Evolutionary conservation across 2,113 vertebrate genomes (phyloP), one percentile per base, ranked within the genome.

Genomic region (Eurystomus gularis): DNA sequence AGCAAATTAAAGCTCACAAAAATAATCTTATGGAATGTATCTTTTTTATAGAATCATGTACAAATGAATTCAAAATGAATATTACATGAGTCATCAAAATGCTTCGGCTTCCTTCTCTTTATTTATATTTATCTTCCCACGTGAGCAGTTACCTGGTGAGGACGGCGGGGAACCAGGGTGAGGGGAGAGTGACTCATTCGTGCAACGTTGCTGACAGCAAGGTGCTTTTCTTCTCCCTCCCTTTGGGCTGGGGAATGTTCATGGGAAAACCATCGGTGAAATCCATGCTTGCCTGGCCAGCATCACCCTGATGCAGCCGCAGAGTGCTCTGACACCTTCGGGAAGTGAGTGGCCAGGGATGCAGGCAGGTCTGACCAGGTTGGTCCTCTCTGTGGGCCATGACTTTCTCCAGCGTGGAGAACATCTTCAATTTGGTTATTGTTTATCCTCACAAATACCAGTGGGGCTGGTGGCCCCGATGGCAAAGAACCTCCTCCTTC

Each of bases 61-160:
- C 70, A 77, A 94, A 85, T 96, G 93, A 93, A 90, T 97, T 96
- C 96, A 24, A 77, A 76, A 78, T 96, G 94, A 97, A 96, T 97
- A 93, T 65, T 83, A 76, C 93, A 97, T 97, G 97, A 97, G 90
- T 97, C 95, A 88, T 95, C 83, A 91, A 78, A 68, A 91, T 18
- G n/a, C 48, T 87, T 72, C 52, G 37, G 83, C 90, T 94, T 96
- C 95, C 87, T 82, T 95, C 90, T 89, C 61, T 94, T 93, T 82
- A 90, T 96, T 93, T 96, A 33, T 94, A 82, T 95, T 94, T 94
- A 82, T 95, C 93, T 82, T 95, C 80, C 94, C 93, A 76, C 17
- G 2, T 89, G 90, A 89, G 57, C 60, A 60, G 61, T 95, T 81
- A 94, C 86, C 85, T 88, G 91, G 37, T 37, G 65, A 77, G 83